Evolutionary conservation across 2,797 vertebrate species (phyloP), one percentile per base, ranked within the genome.

Genomic region (Paedocypris micromegethes): DNA sequence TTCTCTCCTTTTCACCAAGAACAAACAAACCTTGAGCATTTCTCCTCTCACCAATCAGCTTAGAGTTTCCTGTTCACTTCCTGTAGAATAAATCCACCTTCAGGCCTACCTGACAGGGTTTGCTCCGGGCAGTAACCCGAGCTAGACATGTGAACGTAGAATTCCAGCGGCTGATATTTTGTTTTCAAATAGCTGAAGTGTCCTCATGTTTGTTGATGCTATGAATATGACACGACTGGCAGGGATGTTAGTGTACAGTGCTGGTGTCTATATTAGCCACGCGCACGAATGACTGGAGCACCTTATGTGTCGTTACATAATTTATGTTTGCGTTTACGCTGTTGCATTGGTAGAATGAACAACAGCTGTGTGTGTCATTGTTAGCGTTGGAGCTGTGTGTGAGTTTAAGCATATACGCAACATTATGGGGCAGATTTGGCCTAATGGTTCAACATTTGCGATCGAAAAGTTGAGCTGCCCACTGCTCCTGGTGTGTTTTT

Each of bases 151-250:
- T 42, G 48, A 66, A 66, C 59, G 59, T 66, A 74, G 66, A 78
- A 75, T 77, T 77, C 75, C 55, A 57, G 58, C 46, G 62, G 64
- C 57, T 61, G 64, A 44, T 78, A 73, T 75, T 79, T 76, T 77
- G 73, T 66, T 43, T 68, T 23, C 23, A 23, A 23, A 23, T 23
- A 23, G 23, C 23, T 23, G 23, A 23, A 23, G 23, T 23, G 23
- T 23, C 23, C 1, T 23, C 23, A 23, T 74, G 55, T 69, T 70
- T 45, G 5, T 53, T 42, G 37, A 63, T 67, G 64, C 47, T 54
- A 68, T 58, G 9, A 40, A 70, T 51, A 57, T 70, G 49, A 66
- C 44, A 49, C 1, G n/a, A 53, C 44, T 63, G 66, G 58, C 65
- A 69, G 7, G 47, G 55, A 44, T n/a, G 51, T 49, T 46, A 58